phyloP scores from a whole-genome alignment of 2,797 vertebrate genomes.

The Macrochelys suwanniensis region DNA sequence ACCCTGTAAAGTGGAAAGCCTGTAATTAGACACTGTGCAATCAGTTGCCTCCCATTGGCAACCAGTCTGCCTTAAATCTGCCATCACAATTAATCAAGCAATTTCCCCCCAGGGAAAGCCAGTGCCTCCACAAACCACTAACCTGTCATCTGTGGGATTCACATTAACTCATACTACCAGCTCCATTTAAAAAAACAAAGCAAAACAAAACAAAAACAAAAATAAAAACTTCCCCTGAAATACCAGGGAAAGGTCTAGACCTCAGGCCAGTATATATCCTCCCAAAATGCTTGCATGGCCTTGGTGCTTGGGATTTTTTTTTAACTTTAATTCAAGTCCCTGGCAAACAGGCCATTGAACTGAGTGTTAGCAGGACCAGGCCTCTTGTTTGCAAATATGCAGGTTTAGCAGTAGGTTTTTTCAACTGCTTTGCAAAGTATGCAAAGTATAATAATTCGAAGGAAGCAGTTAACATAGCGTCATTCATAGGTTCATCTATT shows the following conservation, averaged over 20 bases:
- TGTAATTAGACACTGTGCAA: conserved; percentile 74
- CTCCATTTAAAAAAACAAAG: conserved; percentile 53
- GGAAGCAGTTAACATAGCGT: not conserved
- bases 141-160: conserved; percentile 62
- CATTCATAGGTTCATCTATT: not conserved
- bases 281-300: fast-evolving
- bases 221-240: not conserved
- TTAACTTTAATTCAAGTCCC: not conserved
- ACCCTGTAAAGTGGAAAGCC: conserved; percentile 69
- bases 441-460: not conserved
- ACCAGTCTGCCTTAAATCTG: conserved; percentile 79
- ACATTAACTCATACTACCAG: conserved; percentile 55
- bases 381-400: fast-evolving
- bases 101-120: conserved; percentile 72
- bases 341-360: not conserved
- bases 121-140: conserved; percentile 73
- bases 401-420: not conserved
- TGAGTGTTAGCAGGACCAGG: fast-evolving
- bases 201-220: conserved; percentile 54
- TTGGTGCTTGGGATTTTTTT: not conserved
- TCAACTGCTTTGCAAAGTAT: not conserved
- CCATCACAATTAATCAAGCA: conserved; percentile 78
- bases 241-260: not conserved
- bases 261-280: not conserved
- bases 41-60: conserved; percentile 65